phyloP scores from a whole-genome alignment of 2,888 invertebrate species.

The Pristionchus exspectatus region DNA sequence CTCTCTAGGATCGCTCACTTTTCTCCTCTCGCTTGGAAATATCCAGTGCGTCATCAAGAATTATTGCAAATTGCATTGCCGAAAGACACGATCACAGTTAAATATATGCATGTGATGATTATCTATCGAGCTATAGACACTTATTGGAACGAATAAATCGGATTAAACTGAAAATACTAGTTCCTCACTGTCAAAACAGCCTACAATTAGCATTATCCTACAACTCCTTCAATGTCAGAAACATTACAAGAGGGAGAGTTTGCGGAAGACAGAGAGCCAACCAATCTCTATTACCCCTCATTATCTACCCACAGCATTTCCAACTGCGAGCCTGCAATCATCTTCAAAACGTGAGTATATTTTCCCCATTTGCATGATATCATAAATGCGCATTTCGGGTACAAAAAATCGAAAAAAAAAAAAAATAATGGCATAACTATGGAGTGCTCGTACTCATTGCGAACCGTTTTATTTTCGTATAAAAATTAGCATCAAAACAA shows the following conservation, averaged over 20 bases:
- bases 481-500: too few relatives aligned
- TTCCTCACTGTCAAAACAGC: too few relatives aligned
- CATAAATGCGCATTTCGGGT: background rate
- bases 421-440: too few relatives aligned
- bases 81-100: background rate
- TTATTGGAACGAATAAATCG: too few relatives aligned
- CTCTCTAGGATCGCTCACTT: background rate
- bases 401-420: background rate
- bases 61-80: background rate
- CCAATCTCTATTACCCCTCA: constrained; percentile 15
- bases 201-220: too few relatives aligned
- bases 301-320: constrained; percentile 9
- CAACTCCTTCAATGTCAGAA: background rate
- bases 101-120: too few relatives aligned
- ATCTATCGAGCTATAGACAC: too few relatives aligned
- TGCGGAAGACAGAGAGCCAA: background rate
- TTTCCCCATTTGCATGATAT: background rate
- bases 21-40: background rate
- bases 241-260: background rate
- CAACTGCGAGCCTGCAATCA: constrained; percentile 1
- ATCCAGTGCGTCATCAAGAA: background rate
- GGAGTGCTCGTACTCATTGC: too few relatives aligned
- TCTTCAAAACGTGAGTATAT: background rate
- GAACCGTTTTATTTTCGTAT: too few relatives aligned
- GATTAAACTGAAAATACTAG: too few relatives aligned